These are phyloP conservation scores for Microcebus ravelobensis DNA, from an alignment of 2,113 vertebrate species.

Conservation along the genomic window DNA sequence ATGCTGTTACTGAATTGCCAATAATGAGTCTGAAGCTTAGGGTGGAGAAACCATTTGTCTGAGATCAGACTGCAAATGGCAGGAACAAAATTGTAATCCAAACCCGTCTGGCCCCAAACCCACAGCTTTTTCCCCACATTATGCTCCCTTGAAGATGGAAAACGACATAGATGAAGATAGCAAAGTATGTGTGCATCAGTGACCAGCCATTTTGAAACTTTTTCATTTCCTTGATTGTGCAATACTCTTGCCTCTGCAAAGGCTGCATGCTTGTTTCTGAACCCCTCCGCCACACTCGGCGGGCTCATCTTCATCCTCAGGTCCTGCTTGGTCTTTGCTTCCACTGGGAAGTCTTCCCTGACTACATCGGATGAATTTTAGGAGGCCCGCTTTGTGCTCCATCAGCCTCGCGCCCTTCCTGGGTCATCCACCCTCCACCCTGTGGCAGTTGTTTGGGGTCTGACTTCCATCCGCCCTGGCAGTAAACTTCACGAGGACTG, in stretches of 20 bases:
- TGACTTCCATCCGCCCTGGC: not conserved
- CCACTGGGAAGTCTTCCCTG: not conserved
- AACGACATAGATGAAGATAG: not conserved
- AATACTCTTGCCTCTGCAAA: not conserved
- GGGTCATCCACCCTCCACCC: rapidly evolving
- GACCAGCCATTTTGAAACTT: not conserved
- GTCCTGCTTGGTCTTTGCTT: not conserved
- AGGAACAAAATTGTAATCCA: conserved; percentile 5
- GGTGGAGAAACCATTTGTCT: not conserved
- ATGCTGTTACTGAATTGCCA: not conserved
- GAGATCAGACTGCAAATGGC: not conserved
- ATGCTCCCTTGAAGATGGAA: not conserved
- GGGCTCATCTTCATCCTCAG: not conserved
- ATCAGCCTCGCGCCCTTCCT: not conserved
- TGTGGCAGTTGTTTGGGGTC: not conserved
- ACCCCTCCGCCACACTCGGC: not conserved
- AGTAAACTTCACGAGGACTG: not conserved
- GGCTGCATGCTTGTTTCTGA: not conserved
- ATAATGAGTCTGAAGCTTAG: not conserved
- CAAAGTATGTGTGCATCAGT: not conserved
- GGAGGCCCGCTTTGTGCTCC: not conserved
- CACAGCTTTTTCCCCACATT: not conserved
- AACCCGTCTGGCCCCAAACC: not conserved
- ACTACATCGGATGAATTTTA: not conserved
- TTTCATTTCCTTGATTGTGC: not conserved